Conservation (phyloP, 2,113 vertebrate species). For the Cardinalis cardinalis region DNA sequence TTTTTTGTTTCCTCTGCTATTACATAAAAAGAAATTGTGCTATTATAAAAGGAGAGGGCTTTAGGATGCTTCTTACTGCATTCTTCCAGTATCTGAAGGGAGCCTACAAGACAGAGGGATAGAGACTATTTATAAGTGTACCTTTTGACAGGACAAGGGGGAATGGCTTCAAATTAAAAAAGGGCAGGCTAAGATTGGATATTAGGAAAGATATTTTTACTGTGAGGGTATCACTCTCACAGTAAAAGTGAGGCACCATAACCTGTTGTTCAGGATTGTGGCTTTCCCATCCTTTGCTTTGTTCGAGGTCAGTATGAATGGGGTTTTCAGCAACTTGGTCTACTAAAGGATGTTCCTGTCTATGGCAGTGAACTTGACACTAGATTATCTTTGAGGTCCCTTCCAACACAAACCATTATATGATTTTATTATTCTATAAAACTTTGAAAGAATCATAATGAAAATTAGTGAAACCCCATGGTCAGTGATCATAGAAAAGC, state of each 20-base stretch:
- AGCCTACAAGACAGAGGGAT: not conserved
- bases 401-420: not conserved
- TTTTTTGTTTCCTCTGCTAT: not conserved
- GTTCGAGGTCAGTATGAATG: not conserved
- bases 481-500: not conserved
- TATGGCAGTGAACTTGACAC: not conserved
- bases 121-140: not conserved
- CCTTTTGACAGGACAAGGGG: not conserved
- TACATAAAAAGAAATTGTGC: not conserved
- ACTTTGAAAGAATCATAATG: not conserved
- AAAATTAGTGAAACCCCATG: not conserved
- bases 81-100: not conserved
- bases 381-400: not conserved
- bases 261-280: not conserved
- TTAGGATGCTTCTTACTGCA: not conserved
- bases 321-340: not conserved
- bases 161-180: not conserved
- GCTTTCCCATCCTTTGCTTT: not conserved
- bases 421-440: not conserved
- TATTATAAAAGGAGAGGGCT: not conserved
- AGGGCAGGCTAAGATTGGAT: not conserved
- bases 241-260: no score
- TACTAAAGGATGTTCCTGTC: not conserved
- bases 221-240: not conserved
- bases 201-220: not conserved